phyloP scores from a whole-genome alignment of 2,113 vertebrate genomes.

The Phalacrocorax pelagicus region DNA sequence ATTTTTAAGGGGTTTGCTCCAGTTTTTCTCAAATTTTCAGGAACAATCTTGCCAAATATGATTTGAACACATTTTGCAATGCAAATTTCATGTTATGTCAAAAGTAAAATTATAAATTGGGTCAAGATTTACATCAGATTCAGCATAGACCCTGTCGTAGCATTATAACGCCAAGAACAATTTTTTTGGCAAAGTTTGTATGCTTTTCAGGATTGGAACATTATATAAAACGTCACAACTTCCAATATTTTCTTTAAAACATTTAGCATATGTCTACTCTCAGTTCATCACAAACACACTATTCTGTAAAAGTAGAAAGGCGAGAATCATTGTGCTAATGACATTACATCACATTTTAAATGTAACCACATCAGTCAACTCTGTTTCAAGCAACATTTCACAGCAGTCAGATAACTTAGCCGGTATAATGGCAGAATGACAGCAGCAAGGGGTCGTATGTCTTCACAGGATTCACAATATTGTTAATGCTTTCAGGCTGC shows the following conservation, averaged over 20 bases:
- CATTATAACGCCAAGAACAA: neutral
- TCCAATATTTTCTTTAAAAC: neutral
- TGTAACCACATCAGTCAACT: neutral
- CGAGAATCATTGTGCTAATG: neutral
- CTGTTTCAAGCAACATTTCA: neutral
- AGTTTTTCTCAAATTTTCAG: neutral
- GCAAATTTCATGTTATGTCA: neutral
- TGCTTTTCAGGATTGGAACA: neutral
- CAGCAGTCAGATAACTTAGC: neutral
- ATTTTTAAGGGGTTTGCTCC: neutral
- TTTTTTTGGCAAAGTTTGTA: neutral
- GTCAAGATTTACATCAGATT: slow-evolving; percentile 32
- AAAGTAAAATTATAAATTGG: slow-evolving; percentile 7
- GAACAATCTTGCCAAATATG: neutral
- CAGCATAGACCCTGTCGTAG: neutral
- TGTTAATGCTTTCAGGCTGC: neutral
- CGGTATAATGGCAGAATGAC: neutral
- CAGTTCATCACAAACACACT: neutral
- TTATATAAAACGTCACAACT: neutral
- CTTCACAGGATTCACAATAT: neutral
- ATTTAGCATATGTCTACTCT: neutral
- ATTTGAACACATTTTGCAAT: slow-evolving; percentile 33
- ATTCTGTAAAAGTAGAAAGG: neutral
- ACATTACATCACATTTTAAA: neutral
- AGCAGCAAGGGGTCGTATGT: no score